phyloP scores from a whole-genome alignment of 2,888 invertebrate species.

The Metallyticus violacea region DNA sequence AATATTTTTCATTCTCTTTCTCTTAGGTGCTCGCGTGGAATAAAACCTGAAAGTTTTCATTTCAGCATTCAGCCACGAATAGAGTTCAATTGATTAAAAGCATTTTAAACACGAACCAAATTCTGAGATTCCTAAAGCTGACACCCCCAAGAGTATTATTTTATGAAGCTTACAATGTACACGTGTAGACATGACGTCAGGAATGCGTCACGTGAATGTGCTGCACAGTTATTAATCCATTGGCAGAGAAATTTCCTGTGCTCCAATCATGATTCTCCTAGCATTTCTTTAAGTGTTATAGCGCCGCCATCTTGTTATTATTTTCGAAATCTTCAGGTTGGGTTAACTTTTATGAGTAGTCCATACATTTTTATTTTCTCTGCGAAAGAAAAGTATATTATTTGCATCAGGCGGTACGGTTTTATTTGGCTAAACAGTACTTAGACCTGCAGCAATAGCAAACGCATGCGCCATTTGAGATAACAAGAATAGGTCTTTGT shows the following conservation, averaged over 20 bases:
- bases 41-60: too few species aligned
- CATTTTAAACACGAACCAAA: too few species aligned
- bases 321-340: constrained; percentile 47
- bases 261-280: constrained; percentile 37
- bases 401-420: neutral
- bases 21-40: too few species aligned
- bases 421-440: neutral
- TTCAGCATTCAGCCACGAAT: too few species aligned
- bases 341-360: constrained; percentile 33
- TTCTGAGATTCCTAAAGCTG: too few species aligned
- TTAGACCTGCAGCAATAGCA: neutral
- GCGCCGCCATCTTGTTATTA: constrained; percentile 46
- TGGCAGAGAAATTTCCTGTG: constrained; percentile 33
- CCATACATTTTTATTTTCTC: neutral
- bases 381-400: neutral
- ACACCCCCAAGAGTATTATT: neutral
- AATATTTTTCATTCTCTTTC: too few species aligned
- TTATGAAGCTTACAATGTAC: constrained; percentile 33
- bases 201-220: constrained; percentile 38
- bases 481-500: neutral
- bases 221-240: constrained; percentile 34
- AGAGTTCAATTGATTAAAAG: too few species aligned
- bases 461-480: neutral
- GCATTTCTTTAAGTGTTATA: constrained; percentile 4
- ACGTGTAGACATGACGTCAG: constrained; percentile 43